Percentiles rank a stretch among this genome's conserved stretches.
phyloP scores from a whole-genome alignment of 2,888 invertebrate genomes.

The Mallateleia sp. region DNA sequence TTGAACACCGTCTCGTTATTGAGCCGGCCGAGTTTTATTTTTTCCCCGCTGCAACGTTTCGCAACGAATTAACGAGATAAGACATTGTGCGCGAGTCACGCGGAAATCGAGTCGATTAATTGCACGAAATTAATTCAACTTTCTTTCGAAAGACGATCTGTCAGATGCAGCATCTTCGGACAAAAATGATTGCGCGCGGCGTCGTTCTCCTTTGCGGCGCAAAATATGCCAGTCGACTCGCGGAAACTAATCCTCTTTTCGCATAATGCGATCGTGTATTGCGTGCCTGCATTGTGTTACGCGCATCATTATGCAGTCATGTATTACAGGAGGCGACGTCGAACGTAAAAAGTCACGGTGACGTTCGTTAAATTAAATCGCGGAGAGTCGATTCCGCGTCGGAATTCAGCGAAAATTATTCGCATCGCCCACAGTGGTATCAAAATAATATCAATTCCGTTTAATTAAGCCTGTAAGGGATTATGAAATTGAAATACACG shows the following conservation, averaged over 20 bases:
- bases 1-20: constrained; percentile 36
- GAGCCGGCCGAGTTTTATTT: constrained; percentile 3
- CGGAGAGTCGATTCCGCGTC: neutral
- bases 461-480: no score
- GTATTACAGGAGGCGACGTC: constrained; percentile 3
- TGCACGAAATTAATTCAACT: no score
- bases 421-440: no score
- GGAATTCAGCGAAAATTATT: neutral
- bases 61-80: constrained; percentile 6
- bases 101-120: constrained; percentile 24
- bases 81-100: constrained; percentile 11
- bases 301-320: constrained; percentile 22
- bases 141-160: no score
- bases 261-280: neutral
- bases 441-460: no score
- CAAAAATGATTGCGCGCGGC: no score
- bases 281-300: constrained; percentile 11
- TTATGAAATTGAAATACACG: no score
- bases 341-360: neutral
- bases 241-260: constrained; percentile 24
- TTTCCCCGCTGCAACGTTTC: neutral
- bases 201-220: neutral
- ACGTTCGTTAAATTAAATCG: neutral
- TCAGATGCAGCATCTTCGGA: no score
- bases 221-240: constrained; percentile 14